A percentile compares a stretch with the other conserved stretches of the same genome.
Conservation (phyloP, 2,113 vertebrate species). For the Lycaon pictus region DNA sequence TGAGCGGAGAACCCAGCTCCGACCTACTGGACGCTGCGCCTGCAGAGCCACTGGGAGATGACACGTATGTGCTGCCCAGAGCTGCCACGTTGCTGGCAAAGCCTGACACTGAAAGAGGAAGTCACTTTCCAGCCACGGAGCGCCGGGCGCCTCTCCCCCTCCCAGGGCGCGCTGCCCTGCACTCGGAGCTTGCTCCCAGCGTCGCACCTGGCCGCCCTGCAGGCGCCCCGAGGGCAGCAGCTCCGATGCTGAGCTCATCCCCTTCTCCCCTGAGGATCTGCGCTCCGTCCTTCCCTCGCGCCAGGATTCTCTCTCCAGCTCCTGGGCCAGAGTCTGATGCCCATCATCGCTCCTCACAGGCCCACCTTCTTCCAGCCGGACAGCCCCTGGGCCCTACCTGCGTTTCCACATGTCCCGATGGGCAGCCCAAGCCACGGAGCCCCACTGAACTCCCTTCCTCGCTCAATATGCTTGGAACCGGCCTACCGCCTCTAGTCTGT, state of each 20-base stretch:
- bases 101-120: not conserved
- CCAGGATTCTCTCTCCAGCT: no score
- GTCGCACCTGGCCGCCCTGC: not conserved
- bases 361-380: not conserved
- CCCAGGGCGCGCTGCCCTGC: not conserved
- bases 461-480: not conserved
- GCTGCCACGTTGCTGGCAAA: not conserved
- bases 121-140: not conserved
- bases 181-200: not conserved
- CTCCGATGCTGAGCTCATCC: not conserved
- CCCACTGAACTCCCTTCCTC: not conserved
- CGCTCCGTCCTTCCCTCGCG: accelerated
- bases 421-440: accelerated
- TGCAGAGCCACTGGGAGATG: not conserved
- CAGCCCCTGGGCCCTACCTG: accelerated
- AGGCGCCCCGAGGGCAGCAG: not conserved
- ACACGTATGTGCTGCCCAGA: not conserved
- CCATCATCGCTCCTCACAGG: not conserved
- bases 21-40: not conserved
- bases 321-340: accelerated
- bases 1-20: not conserved
- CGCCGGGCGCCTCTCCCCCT: no score
- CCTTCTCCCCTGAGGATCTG: not conserved
- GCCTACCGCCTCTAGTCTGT: not conserved
- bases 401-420: no score